Percentiles rank a stretch among this genome's conserved stretches.
Evolutionary conservation across 1,140 invertebrate species (phyloP).

Genomic region (Orchestia grillus): DNA sequence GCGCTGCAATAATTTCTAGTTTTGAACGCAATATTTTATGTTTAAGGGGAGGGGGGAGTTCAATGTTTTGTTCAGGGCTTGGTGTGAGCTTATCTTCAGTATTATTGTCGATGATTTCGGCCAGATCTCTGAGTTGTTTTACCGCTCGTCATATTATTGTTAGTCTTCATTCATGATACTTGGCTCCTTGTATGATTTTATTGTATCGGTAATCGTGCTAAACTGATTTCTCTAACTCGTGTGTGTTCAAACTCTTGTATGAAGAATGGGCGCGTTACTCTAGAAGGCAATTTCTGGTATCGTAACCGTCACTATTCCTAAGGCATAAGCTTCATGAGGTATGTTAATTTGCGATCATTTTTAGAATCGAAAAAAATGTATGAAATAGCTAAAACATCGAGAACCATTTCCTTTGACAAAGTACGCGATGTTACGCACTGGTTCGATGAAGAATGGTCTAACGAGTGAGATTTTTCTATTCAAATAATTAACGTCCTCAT

Average conservation of each 20-base stretch:
- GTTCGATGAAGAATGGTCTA: background rate
- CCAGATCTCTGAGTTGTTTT: background rate
- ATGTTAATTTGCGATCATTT: background rate
- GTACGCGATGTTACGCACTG: background rate
- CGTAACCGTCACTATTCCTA: background rate
- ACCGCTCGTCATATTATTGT: background rate
- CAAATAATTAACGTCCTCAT: background rate
- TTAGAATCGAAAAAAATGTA: background rate
- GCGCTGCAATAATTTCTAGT: background rate
- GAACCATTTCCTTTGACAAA: background rate
- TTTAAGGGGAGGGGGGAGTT: background rate
- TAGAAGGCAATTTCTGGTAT: background rate
- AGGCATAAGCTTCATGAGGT: background rate
- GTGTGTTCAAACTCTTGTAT: background rate
- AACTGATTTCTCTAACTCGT: background rate
- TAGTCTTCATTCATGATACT: background rate
- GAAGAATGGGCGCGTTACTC: background rate
- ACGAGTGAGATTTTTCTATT: background rate
- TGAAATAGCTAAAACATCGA: background rate
- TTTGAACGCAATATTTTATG: background rate
- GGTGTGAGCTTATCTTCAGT: background rate
- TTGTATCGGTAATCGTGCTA: background rate
- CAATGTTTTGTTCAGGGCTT: background rate
- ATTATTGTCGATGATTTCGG: background rate
- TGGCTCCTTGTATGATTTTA: background rate